Evolutionary conservation across 2,797 vertebrate species (phyloP), one percentile per base, ranked within the genome.

Genomic region (Crypturellus tataupa): DNA sequence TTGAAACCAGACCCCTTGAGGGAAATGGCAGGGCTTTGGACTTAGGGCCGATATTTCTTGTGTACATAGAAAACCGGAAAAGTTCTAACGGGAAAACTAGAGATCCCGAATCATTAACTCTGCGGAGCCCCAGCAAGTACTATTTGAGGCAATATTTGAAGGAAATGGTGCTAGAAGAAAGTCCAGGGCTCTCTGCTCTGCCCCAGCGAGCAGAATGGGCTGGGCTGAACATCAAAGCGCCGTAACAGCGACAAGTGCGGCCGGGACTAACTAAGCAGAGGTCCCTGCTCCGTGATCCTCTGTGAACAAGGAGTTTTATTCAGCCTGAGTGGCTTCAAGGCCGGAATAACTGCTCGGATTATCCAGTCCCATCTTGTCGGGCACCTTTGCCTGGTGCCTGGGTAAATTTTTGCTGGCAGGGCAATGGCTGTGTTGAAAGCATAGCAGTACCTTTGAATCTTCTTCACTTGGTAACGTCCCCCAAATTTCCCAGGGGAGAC

Each of bases 21-120:
- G 89, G 68, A 93, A 94, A 81, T 73, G 56, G 59, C 78, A 80
- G 77, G 62, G 80, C 53, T 55, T 55, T 55, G 17, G 15, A 55
- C 65, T 88, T 75, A 76, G 42, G 63, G 51, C 55, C 79, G 63
- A 10, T 85, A 73, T 5, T 87, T 85, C 80, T 2, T 88, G 72
- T 29, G 1, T 33, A 37, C 39, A 7, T 2, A 19, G 44, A 42
- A 79, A 94, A 92, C 49, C 4, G 29, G 87, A 31, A 62, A 85
- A 35, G 62, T 81, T 90, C 15, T 65, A 53, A 80, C 56, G 46
- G 60, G 63, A 90, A 93, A 90, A 81, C 46, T n/a, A 65, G 71
- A 91, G 93, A 90, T 96, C 90, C 56, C 35, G 29, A 91, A 90
- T 94, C 79, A 92, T 95, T 94, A 94, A 97, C 91, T 80, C 3